A percentile compares a stretch with the other conserved stretches of the same genome.
phyloP scores from a whole-genome alignment of 2,113 vertebrate species.

The Nibea coibor region DNA sequence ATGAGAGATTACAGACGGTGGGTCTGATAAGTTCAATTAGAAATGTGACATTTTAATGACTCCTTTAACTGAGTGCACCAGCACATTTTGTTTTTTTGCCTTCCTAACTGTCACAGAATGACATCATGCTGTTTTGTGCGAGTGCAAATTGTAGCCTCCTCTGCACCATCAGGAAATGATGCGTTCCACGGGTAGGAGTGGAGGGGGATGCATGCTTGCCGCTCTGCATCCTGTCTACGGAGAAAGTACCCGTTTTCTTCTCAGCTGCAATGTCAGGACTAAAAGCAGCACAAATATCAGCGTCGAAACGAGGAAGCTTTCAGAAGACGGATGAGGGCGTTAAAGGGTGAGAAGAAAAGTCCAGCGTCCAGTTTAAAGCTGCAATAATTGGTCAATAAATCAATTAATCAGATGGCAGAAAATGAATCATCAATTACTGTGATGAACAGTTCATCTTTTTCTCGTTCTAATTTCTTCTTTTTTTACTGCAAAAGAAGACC shows the following conservation, averaged over 20 bases:
- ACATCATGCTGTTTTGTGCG: slow-evolving; percentile 30
- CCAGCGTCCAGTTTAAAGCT: not conserved
- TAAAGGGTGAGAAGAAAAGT: too few relatives aligned
- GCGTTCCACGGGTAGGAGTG: slow-evolving; percentile 25
- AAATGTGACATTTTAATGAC: slow-evolving; percentile 6
- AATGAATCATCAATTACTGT: not conserved
- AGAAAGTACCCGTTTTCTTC: slow-evolving; percentile 7
- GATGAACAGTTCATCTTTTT: not conserved
- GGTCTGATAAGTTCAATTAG: not conserved
- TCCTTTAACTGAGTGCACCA: not conserved
- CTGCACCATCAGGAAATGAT: slow-evolving; percentile 57
- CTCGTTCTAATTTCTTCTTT: not conserved
- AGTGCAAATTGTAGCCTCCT: slow-evolving; percentile 53
- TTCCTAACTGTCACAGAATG: slow-evolving; percentile 22
- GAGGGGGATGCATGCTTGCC: slow-evolving; percentile 19
- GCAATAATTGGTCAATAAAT: not conserved
- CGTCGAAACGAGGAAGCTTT: not conserved
- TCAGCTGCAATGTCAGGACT: not conserved
- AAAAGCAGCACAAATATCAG: not conserved
- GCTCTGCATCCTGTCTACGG: slow-evolving; percentile 19
- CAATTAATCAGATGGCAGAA: not conserved
- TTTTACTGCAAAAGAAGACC: not conserved
- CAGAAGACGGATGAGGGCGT: not conserved
- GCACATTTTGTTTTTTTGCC: not conserved
- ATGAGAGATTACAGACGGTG: too few relatives aligned